These are phyloP conservation scores for Aphelenchoides fujianensis DNA, from an alignment of 1,140 invertebrate genomes.

Conservation along the genomic window DNA sequence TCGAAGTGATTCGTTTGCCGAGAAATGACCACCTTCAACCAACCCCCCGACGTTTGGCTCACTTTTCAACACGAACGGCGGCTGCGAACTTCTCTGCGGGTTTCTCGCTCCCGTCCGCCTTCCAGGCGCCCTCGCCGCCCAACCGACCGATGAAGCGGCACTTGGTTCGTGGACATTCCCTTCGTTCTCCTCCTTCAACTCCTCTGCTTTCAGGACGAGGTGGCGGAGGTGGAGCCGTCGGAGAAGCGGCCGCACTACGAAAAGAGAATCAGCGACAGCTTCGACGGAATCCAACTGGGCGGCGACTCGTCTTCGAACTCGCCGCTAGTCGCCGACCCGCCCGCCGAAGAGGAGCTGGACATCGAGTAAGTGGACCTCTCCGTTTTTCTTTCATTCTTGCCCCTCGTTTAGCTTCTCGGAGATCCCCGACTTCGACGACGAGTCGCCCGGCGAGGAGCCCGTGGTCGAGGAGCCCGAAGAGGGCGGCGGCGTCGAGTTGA, in stretches of 20 bases:
- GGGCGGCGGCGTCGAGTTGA: constrained; percentile 10
- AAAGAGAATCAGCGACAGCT: constrained; percentile 10
- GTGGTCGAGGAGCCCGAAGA: constrained; percentile 23
- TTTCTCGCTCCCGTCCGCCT: too few species aligned
- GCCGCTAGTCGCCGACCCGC: not conserved
- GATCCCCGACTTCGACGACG: not conserved
- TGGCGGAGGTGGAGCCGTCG: not conserved
- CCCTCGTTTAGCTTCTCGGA: not conserved
- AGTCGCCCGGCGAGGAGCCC: not conserved
- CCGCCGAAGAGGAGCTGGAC: not conserved
- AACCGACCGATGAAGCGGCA: constrained; percentile 9
- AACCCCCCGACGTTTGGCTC: too few species aligned
- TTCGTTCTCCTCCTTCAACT: too few species aligned
- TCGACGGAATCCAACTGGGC: constrained; percentile 2
- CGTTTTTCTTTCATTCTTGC: not conserved
- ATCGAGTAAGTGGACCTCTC: not conserved
- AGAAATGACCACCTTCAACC: too few species aligned
- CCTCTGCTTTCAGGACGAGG: constrained; percentile 18
- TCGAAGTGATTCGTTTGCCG: too few species aligned
- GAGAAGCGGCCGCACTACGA: constrained; percentile 14
- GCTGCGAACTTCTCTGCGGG: too few species aligned
- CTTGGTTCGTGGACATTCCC: not conserved
- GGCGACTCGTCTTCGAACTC: constrained; percentile 1
- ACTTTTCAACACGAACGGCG: too few species aligned
- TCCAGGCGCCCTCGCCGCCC: too few species aligned